Evolutionary conservation across 2,113 vertebrate genomes (phyloP).

Genomic region (Phainopepla nitens): DNA sequence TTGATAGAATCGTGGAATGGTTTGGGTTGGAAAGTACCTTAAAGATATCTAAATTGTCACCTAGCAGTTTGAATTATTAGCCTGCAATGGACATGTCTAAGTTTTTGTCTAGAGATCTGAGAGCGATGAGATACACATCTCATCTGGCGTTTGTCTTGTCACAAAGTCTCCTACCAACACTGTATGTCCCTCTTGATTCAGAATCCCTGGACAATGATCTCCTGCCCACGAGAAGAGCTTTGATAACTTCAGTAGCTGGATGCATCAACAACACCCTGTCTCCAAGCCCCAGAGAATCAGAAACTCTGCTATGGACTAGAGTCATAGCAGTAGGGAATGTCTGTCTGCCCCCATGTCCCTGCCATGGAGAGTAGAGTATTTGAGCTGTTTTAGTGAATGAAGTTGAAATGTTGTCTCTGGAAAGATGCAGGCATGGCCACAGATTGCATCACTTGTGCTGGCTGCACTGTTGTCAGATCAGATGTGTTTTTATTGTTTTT

Average conservation of each 20-base stretch:
- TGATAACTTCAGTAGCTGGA: neutral
- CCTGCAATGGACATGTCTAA: neutral
- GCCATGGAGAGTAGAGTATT: neutral
- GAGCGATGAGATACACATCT: fast-evolving
- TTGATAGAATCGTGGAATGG: neutral
- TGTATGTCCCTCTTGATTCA: neutral
- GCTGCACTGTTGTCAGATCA: neutral
- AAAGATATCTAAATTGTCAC: neutral
- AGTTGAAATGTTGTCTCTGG: neutral
- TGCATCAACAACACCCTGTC: neutral
- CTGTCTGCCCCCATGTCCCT: neutral
- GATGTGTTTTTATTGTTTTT: neutral
- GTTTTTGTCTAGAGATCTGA: neutral
- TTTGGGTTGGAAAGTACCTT: neutral
- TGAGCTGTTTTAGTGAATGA: neutral
- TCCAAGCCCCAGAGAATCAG: neutral
- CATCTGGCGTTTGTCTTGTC: neutral
- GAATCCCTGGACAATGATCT: neutral
- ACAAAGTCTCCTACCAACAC: neutral
- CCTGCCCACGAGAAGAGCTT: neutral
- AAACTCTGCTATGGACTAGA: neutral
- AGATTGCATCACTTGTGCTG: neutral
- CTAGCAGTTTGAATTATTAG: neutral
- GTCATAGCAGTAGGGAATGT: neutral
- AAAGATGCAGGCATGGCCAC: neutral